Evolutionary conservation across 2,888 invertebrate species (phyloP).

Genomic region (Gandaritis pyraliata): DNA sequence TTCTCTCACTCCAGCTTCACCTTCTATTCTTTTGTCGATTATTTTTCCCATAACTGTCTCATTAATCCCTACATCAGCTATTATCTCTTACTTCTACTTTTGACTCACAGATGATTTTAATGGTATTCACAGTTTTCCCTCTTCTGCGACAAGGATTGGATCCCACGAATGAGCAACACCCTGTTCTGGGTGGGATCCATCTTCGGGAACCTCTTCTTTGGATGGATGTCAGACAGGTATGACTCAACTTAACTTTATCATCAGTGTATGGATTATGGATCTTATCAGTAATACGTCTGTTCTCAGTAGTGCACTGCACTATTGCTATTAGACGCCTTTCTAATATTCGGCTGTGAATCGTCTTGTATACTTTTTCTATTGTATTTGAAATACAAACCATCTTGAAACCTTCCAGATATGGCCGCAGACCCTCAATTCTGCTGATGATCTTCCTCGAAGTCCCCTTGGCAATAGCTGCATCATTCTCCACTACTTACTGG

Average conservation of each 20-base stretch:
- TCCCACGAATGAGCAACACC: conserved; percentile 86
- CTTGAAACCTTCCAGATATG: conserved; percentile 75
- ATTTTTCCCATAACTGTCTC: too few relatives aligned
- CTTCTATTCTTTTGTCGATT: too few relatives aligned
- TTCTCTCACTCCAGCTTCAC: too few relatives aligned
- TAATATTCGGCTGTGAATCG: not conserved
- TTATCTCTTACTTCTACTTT: too few relatives aligned
- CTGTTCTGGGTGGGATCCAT: conserved; percentile 88
- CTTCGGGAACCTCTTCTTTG: conserved; percentile 87
- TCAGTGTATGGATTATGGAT: too few relatives aligned
- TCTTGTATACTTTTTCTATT: too few relatives aligned
- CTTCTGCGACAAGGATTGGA: conserved; percentile 86
- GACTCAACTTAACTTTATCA: conserved; percentile 5
- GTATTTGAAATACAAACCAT: too few relatives aligned
- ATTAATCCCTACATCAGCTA: too few relatives aligned
- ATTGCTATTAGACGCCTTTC: too few relatives aligned
- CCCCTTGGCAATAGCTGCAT: conserved; percentile 84
- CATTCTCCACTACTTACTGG: conserved; percentile 85
- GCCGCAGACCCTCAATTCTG: conserved; percentile 86
- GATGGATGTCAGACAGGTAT: conserved; percentile 88
- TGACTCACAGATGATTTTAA: not conserved
- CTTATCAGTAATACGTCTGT: too few relatives aligned
- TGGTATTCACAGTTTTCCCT: conserved; percentile 80
- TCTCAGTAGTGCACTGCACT: too few relatives aligned
- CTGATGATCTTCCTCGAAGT: conserved; percentile 86